Evolutionary conservation across 2,113 vertebrate genomes (phyloP), one percentile per base, ranked within the genome.

Genomic region (Pongo pygmaeus): DNA sequence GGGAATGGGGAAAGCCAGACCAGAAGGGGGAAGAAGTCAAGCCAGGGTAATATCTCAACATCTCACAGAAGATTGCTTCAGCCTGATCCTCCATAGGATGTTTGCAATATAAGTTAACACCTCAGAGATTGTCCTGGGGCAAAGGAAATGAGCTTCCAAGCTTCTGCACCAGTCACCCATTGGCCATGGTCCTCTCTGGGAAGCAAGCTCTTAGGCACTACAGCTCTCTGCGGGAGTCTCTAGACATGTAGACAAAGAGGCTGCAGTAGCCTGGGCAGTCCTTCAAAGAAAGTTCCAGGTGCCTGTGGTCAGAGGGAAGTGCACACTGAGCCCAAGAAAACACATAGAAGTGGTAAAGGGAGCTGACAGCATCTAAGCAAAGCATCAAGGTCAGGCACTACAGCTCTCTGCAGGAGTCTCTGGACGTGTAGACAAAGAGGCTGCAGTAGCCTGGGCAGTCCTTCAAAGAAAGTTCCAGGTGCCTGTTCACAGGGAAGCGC

Each of bases 161-260:
- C 35, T 55, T 72, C 43, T 14, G 20, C 10, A 27, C 32, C 2
- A 18, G 35, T 52, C 35, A 91, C 57, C 20, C 40, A 30, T 6
- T 40, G 6, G n/a, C 30, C 27, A 50, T 30, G 12, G 18, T 1
- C 25, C 52, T 87, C 38, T 64, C 14, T 64, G 30, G 5, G 4
- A 72, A 11, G 3, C 8, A 8, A 5, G 10, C 20, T 17, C 0
- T 64, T 23, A 46, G 38, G 25, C 2, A 23, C 9, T 20, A 52
- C 64, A 32, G 40, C 32, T 92, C 10, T 86, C 67, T 57, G 6
- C 14, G 11, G 9, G 22, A 2, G 23, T 43, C 6, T 23, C 55
- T 38, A 46, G 9, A 64, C 2, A 1, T 67, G 30, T 12, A 75
- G 13, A 13, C n/a, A 43, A 88, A 52, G 20, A 64, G 30, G 12